Evolutionary conservation across 1,140 invertebrate genomes (phyloP).

Genomic region (Archegozetes longisetosus): DNA sequence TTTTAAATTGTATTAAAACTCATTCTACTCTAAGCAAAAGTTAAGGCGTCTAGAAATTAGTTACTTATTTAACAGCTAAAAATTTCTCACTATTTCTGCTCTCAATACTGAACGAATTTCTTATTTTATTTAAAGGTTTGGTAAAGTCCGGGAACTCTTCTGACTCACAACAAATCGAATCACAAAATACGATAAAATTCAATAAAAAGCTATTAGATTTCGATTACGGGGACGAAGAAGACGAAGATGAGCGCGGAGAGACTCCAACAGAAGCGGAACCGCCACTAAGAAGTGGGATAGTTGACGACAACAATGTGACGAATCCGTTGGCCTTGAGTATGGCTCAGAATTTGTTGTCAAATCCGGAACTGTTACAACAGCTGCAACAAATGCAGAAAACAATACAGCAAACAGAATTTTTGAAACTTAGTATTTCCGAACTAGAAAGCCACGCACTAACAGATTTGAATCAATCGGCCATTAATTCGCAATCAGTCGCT

Average conservation of each 20-base stretch:
- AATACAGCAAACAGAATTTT: slow-evolving; percentile 38
- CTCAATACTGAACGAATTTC: not conserved
- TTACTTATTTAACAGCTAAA: no score
- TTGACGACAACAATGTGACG: slow-evolving; percentile 23
- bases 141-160: not conserved
- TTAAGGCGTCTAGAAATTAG: no score
- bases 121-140: not conserved
- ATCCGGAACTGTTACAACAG: slow-evolving; percentile 52
- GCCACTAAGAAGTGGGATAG: slow-evolving; percentile 1
- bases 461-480: no score
- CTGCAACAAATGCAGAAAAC: slow-evolving; percentile 37
- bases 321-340: slow-evolving; percentile 26
- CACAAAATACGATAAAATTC: slow-evolving; percentile 2
- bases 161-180: not conserved
- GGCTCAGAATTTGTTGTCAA: slow-evolving; percentile 41
- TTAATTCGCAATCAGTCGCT: no score
- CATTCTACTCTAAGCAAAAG: no score
- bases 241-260: slow-evolving; percentile 37
- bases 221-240: slow-evolving; percentile 66
- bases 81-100: not conserved
- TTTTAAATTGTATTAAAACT: not conserved
- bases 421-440: slow-evolving; percentile 23
- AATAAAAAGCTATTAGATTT: slow-evolving; percentile 55
- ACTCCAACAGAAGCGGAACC: slow-evolving; percentile 20
- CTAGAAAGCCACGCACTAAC: not conserved